Conservation (phyloP, 2,888 invertebrate genomes). For the Nemapogon koenigi region DNA sequence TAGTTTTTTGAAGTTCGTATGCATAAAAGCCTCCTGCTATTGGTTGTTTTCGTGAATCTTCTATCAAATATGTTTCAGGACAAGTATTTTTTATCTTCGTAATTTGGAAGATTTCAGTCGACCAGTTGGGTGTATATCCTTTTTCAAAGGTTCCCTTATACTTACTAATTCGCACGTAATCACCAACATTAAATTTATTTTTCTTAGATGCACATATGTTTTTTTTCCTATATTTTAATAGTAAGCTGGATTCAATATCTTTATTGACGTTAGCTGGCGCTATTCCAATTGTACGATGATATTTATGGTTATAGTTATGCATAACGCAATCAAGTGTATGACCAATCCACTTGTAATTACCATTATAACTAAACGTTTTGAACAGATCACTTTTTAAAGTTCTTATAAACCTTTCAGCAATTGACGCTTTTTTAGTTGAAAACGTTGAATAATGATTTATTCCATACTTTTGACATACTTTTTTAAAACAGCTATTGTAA, state of each 20-base stretch:
- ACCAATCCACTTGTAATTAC: constrained; percentile 2
- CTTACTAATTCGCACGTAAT: constrained; percentile 20
- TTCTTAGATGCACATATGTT: background rate
- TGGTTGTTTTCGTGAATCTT: constrained; percentile 21
- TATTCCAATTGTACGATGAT: constrained; percentile 2
- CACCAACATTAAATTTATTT: constrained; percentile 19
- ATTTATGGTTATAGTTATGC: background rate
- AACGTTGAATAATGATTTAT: constrained; percentile 2
- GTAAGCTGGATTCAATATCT: background rate
- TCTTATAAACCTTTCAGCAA: constrained; percentile 5
- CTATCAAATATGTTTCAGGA: constrained; percentile 23
- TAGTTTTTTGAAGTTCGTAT: constrained; percentile 24
- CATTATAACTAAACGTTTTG: constrained; percentile 3
- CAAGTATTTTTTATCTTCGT: constrained; percentile 19
- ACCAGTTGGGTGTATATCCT: constrained; percentile 25
- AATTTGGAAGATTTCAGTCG: constrained; percentile 25
- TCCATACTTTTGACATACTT: too few relatives aligned
- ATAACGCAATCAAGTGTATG: background rate
- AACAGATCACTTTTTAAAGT: background rate
- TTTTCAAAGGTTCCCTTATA: constrained; percentile 20
- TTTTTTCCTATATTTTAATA: background rate
- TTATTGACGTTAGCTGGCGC: background rate
- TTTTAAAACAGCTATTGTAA: too few relatives aligned
- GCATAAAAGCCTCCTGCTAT: constrained; percentile 28
- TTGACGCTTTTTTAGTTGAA: background rate